Conservation (phyloP, 2,113 vertebrate species). For the Plectropomus leopardus region DNA sequence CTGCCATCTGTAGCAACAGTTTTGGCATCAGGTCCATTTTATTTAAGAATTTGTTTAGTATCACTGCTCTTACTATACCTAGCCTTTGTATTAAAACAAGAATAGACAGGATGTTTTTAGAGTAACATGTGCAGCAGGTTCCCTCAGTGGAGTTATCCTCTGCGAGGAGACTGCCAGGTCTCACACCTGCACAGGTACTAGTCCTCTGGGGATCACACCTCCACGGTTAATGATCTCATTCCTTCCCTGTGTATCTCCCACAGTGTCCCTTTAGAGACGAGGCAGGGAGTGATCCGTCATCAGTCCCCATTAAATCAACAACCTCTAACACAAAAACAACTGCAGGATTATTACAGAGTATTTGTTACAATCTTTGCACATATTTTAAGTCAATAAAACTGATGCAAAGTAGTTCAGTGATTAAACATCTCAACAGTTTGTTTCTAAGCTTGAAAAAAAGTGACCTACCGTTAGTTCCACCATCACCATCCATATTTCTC, state of each 20-base stretch:
- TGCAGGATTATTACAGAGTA: not conserved
- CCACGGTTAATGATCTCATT: slow-evolving; percentile 34
- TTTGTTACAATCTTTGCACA: not conserved
- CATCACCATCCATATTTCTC: slow-evolving; percentile 44
- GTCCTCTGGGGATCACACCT: slow-evolving; percentile 55
- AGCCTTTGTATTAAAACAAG: not conserved
- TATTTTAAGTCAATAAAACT: not conserved
- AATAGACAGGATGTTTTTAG: not conserved
- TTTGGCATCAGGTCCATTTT: too few relatives aligned
- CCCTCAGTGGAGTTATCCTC: not conserved
- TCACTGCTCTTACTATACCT: too few relatives aligned
- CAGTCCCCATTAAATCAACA: not conserved
- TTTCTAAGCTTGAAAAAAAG: not conserved
- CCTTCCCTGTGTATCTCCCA: not conserved
- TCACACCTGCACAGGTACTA: slow-evolving; percentile 58
- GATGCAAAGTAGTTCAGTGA: not conserved
- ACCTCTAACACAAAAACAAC: slow-evolving; percentile 4
- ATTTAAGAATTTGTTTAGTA: too few relatives aligned
- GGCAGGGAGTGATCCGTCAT: too few relatives aligned
- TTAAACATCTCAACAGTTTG: not conserved
- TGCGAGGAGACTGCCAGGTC: slow-evolving; percentile 42
- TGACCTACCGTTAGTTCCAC: slow-evolving; percentile 53
- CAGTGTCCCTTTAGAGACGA: not conserved
- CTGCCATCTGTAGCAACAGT: too few relatives aligned
- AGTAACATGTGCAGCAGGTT: not conserved